Base-by-base conservation (phyloP, 2,797 vertebrate species). In the Danio kyathit region DNA sequence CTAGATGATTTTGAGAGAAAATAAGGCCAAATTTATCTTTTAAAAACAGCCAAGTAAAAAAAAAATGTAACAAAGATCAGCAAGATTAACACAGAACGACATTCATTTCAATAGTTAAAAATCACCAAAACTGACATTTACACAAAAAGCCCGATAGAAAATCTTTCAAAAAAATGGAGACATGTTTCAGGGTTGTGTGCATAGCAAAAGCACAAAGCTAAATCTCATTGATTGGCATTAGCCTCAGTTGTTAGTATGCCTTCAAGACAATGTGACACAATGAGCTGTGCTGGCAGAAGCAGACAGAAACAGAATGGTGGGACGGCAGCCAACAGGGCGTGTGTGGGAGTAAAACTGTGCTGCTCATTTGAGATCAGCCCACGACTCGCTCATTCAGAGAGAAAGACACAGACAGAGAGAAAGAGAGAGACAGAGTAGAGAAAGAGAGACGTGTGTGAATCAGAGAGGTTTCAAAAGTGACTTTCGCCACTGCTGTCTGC, bases 381-480 rank as follows among this genome's bases (percentile, higher is more conserved):
- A 90, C 87, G 87, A 74, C 76, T 75, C 66, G n/a, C 80, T 84
- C 86, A 83, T 79, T 80, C 86, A 51, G 81, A 78, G 44, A 54
- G 71, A 77, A 82, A 88, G 82, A 82, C 80, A 85, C 77, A 77
- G 88, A 89, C 82, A 88, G 83, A 82, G 88, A 87, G 84, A 69
- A 83, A 29, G 29, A 87, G 72, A 86, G 85, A n/a, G n/a, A 83
- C 83, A 89, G 82, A 78, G 85, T 85, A 83, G 87, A 88, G 85
- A 87, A 89, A 83, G 89, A 84, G 87, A 83, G 86, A 86, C 84
- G 85, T 79, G 85, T 86, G 87, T 91, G 92, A 92, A 88, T 92
- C 89, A 91, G 85, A 84, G 82, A 76, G 84, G 84, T 84, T 89
- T 89, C 72, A 92, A 79, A 79, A 76, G 29, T 76, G 74, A 84